phyloP scores from a whole-genome alignment of 2,888 invertebrate genomes.

The Luperina nickerlii region DNA sequence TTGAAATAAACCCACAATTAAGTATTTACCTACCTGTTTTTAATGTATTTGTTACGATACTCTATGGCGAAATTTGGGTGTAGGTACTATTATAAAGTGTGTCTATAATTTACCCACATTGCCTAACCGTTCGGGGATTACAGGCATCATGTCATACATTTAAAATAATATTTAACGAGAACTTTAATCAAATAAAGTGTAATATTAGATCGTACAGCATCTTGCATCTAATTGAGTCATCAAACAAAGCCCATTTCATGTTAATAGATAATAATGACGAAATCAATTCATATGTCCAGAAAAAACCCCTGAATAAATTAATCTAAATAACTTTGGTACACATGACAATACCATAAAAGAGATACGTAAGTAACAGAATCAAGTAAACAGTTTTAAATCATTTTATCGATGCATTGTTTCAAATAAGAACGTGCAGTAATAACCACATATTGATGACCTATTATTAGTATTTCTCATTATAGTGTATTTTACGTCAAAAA shows the following conservation, averaged over 20 bases:
- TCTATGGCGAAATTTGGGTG: too few species aligned
- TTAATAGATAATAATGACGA: not conserved
- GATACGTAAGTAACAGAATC: not conserved
- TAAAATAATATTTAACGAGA: too few species aligned
- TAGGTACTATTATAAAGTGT: too few species aligned
- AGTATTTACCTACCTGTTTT: too few species aligned
- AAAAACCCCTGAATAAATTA: constrained; percentile 28
- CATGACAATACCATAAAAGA: constrained; percentile 21
- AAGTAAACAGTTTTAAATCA: constrained; percentile 18
- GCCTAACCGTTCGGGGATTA: too few species aligned
- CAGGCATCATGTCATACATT: too few species aligned
- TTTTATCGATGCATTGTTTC: constrained; percentile 39
- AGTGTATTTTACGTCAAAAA: constrained; percentile 28
- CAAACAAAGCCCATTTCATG: not conserved
- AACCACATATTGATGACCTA: constrained; percentile 42
- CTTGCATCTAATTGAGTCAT: not conserved
- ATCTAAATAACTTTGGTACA: not conserved
- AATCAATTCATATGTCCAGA: not conserved
- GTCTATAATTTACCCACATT: too few species aligned
- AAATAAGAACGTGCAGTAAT: constrained; percentile 11
- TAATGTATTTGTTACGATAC: too few species aligned
- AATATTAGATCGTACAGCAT: not conserved
- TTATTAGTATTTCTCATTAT: constrained; percentile 31
- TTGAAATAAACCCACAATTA: too few species aligned
- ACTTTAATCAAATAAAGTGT: too few species aligned